These are phyloP conservation scores for Platysternon megacephalum DNA, from an alignment of 2,113 vertebrate genomes.

Conservation along the genomic window DNA sequence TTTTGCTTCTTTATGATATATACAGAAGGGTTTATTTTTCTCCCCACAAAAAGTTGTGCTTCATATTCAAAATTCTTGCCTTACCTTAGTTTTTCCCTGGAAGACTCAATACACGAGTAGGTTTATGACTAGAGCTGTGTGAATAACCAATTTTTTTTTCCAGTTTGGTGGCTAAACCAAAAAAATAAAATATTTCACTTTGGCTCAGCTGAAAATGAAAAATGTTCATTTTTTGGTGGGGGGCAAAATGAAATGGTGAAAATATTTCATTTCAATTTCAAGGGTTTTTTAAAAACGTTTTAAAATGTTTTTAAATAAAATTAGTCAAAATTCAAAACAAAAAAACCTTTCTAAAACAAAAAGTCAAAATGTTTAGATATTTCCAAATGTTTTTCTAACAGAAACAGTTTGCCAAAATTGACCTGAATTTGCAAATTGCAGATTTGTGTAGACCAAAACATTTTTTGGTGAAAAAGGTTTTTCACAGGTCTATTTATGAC, in stretches of 20 bases:
- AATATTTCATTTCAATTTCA: neutral
- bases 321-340: neutral
- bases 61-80: neutral
- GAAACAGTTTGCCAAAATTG: neutral
- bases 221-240: neutral
- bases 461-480: neutral
- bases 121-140: neutral
- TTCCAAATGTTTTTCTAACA: neutral
- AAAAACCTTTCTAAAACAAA: neutral
- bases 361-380: neutral
- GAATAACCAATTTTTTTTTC: neutral
- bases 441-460: neutral
- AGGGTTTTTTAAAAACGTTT: neutral
- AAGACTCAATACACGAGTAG: neutral
- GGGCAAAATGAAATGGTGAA: neutral
- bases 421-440: neutral
- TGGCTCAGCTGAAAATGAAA: neutral
- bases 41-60: neutral
- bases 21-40: neutral
- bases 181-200: neutral
- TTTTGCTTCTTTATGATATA: neutral
- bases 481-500: neutral
- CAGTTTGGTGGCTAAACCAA: neutral
- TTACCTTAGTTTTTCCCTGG: neutral
- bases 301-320: neutral